phyloP scores from a whole-genome alignment of 1,140 invertebrate genomes.

The Zophobas atratus region DNA sequence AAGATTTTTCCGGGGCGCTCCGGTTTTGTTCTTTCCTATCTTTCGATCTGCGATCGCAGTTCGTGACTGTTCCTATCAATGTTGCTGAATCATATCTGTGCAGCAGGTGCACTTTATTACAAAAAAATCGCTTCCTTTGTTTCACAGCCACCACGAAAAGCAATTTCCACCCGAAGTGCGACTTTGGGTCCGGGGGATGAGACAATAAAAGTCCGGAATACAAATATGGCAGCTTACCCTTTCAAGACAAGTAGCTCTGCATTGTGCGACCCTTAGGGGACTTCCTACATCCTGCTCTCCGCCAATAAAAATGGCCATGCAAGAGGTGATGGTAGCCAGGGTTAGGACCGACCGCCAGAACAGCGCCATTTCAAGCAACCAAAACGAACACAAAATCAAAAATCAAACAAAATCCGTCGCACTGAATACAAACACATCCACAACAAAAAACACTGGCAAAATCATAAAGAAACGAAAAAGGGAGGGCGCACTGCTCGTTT shows the following conservation, averaged over 20 bases:
- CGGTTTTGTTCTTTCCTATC: conserved; percentile 22
- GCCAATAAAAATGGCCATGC: conserved; percentile 65
- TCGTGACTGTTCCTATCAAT: conserved; percentile 58
- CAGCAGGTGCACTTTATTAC: conserved; percentile 58
- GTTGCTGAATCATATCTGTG: conserved; percentile 60
- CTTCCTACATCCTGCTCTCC: conserved; percentile 76
- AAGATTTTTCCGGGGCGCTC: background rate
- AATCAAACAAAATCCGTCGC: conserved; percentile 22
- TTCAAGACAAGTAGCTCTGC: conserved; percentile 78
- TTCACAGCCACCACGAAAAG: conserved; percentile 9
- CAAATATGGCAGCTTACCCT: conserved; percentile 71
- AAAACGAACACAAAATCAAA: conserved; percentile 49
- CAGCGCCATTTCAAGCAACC: conserved; percentile 56
- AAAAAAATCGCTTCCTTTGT: conserved; percentile 51
- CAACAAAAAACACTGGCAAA: conserved; percentile 28
- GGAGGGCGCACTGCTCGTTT: background rate
- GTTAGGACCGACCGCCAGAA: conserved; percentile 58
- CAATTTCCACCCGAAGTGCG: conserved; percentile 18
- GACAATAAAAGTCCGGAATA: conserved; percentile 47
- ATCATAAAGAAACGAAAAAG: conserved; percentile 23
- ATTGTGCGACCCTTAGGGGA: conserved; percentile 77
- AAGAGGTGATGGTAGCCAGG: conserved; percentile 59
- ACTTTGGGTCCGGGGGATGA: background rate
- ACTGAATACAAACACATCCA: conserved; percentile 38
- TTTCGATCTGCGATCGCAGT: conserved; percentile 48